Evolutionary conservation across 2,888 invertebrate species (phyloP).

Genomic region (Cryptus armator): DNA sequence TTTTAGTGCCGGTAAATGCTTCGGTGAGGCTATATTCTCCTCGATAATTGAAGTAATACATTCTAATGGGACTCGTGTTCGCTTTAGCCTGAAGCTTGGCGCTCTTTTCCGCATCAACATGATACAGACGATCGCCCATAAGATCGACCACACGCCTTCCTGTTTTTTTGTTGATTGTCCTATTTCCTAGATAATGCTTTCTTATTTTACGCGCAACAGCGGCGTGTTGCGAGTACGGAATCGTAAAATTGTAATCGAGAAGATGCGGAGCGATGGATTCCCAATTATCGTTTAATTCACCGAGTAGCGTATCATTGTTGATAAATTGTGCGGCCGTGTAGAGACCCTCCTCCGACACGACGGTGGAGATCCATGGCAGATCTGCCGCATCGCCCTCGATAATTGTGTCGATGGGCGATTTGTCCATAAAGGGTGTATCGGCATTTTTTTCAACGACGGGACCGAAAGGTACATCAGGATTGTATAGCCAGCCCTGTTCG

Average conservation of each 20-base stretch:
- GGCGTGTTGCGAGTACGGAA: conserved; percentile 83
- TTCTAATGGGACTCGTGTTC: conserved; percentile 87
- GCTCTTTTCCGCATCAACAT: conserved; percentile 86
- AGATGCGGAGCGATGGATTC: conserved; percentile 87
- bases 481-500: conserved; percentile 86
- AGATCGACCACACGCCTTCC: conserved; percentile 83
- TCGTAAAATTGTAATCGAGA: conserved; percentile 87
- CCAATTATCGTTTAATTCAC: conserved; percentile 86
- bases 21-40: conserved; percentile 86
- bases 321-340: conserved; percentile 87
- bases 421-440: conserved; percentile 87
- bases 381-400: conserved; percentile 87
- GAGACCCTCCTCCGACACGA: conserved; percentile 89
- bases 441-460: conserved; percentile 88
- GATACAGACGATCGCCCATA: conserved; percentile 88
- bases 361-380: conserved; percentile 89
- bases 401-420: conserved; percentile 88
- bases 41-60: conserved; percentile 88
- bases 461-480: conserved; percentile 89
- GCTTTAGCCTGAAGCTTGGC: conserved; percentile 86
- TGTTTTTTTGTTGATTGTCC: conserved; percentile 85
- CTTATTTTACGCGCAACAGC: conserved; percentile 86
- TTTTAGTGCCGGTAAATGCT: conserved; percentile 84
- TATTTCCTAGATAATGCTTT: conserved; percentile 86
- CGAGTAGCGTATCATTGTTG: conserved; percentile 83